These are phyloP conservation scores for Arrhamphus sclerolepis DNA, from an alignment of 2,797 vertebrate species.

Conservation along the genomic window DNA sequence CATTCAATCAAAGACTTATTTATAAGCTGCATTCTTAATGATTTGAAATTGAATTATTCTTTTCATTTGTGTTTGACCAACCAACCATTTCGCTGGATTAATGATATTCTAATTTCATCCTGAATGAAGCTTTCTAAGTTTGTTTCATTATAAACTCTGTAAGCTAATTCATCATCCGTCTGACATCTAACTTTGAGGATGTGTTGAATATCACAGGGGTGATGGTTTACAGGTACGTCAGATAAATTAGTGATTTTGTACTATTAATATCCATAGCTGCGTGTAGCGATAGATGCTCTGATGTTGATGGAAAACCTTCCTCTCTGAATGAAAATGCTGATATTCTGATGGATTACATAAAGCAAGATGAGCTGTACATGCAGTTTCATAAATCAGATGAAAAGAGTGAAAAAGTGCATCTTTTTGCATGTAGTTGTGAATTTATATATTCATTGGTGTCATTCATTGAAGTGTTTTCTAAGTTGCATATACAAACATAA, in stretches of 20 bases:
- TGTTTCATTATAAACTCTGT: background rate
- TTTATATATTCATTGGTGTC: background rate
- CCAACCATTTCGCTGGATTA: background rate
- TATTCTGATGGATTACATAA: background rate
- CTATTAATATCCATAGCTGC: constrained; percentile 4
- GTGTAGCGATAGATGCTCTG: constrained; percentile 6
- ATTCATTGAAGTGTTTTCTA: too few relatives aligned
- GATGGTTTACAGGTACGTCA: constrained; percentile 3
- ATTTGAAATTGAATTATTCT: background rate
- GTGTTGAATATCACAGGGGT: background rate
- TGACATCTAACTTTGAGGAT: constrained; percentile 3
- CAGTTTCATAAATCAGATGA: background rate
- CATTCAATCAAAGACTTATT: constrained; percentile 5
- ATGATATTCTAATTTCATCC: background rate
- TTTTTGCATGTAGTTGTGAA: background rate
- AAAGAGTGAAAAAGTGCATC: background rate
- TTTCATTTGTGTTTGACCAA: background rate
- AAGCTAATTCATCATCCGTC: background rate
- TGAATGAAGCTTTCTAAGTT: background rate
- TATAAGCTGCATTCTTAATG: background rate
- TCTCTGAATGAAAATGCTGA: background rate
- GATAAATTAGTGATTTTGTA: background rate
- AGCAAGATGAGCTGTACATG: too few relatives aligned
- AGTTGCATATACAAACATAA: too few relatives aligned
- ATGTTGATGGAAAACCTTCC: constrained; percentile 1